These are phyloP conservation scores for Pica pica DNA, from an alignment of 2,113 vertebrate genomes.

Conservation along the genomic window DNA sequence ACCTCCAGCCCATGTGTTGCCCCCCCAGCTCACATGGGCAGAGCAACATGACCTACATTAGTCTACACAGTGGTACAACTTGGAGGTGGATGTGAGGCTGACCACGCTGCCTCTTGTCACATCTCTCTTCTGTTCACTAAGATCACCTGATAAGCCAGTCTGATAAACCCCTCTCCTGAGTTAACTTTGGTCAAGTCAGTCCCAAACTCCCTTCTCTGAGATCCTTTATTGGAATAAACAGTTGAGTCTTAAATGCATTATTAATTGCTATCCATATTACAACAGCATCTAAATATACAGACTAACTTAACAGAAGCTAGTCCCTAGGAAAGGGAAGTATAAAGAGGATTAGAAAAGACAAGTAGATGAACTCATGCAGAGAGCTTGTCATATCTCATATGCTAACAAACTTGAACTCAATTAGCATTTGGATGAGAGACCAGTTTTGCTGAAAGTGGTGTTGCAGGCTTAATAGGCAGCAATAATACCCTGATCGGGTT, in stretches of 20 bases:
- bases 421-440: constrained; percentile 35
- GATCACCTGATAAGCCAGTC: neutral
- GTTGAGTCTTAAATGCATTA: neutral
- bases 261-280: neutral
- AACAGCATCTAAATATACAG: neutral
- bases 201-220: neutral
- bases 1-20: neutral
- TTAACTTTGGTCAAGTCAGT: neutral
- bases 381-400: constrained; percentile 42
- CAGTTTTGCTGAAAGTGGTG: constrained; percentile 18
- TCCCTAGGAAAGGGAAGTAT: neutral
- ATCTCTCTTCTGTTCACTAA: neutral
- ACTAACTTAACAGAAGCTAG: neutral
- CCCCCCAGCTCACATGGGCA: rapidly evolving
- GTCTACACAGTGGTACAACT: neutral
- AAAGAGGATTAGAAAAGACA: constrained; percentile 54
- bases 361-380: constrained; percentile 35
- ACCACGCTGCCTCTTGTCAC: neutral
- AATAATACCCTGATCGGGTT: neutral
- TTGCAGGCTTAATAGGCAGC: neutral
- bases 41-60: rapidly evolving
- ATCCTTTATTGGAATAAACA: neutral
- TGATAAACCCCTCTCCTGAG: neutral
- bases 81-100: neutral
- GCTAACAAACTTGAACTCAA: constrained; percentile 41